phyloP scores from a whole-genome alignment of 2,888 invertebrate species.

The Drosophila peninsularis region DNA sequence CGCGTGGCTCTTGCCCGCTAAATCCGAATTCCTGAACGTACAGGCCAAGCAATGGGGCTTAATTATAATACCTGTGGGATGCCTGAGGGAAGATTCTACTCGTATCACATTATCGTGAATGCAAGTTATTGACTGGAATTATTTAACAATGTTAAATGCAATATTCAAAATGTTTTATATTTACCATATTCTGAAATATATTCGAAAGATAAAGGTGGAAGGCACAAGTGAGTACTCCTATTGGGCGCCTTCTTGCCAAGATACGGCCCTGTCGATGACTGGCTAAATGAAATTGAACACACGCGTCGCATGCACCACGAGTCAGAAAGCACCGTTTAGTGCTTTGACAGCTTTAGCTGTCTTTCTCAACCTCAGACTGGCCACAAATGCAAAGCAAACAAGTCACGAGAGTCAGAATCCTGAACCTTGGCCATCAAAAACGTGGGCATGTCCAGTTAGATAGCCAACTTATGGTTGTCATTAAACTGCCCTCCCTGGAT shows the following conservation, averaged over 20 bases:
- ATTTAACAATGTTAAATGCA: neutral
- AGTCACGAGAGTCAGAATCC: conserved; percentile 44
- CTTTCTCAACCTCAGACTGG: conserved; percentile 26
- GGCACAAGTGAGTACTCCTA: too few species aligned
- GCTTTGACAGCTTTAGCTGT: conserved; percentile 40
- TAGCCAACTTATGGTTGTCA: conserved; percentile 56
- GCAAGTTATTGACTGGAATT: neutral
- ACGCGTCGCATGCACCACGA: conserved; percentile 31
- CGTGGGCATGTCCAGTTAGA: conserved; percentile 32
- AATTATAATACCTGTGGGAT: neutral
- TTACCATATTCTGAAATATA: neutral
- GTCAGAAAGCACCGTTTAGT: conserved; percentile 54
- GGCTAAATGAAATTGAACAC: conserved; percentile 43
- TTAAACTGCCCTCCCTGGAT: conserved; percentile 30
- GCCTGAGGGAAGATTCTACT: neutral
- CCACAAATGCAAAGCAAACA: conserved; percentile 71
- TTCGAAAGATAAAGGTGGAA: neutral
- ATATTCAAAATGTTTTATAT: neutral
- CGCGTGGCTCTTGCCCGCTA: conserved; percentile 6
- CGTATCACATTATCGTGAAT: neutral
- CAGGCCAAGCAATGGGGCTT: neutral
- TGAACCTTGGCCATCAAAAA: conserved; percentile 59
- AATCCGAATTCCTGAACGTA: conserved; percentile 13
- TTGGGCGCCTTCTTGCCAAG: neutral
- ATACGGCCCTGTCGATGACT: conserved; percentile 61